Evolutionary conservation across 1,140 invertebrate genomes (phyloP).

Genomic region (Thaumetopoea pityocampa): DNA sequence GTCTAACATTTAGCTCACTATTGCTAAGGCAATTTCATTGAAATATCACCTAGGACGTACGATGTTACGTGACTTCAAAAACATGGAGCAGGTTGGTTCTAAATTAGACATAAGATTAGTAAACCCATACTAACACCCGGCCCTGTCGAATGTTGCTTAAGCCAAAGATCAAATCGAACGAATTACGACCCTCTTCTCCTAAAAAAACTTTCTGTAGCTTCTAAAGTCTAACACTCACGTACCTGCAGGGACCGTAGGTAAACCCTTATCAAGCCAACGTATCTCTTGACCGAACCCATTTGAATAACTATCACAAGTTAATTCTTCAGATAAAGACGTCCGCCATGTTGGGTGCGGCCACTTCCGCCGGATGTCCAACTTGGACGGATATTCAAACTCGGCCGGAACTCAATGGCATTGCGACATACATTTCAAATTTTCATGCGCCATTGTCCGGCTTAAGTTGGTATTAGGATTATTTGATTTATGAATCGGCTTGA

Average conservation of each 20-base stretch:
- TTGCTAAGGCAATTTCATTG: too few species aligned
- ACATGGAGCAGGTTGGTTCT: too few species aligned
- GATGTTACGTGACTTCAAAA: too few species aligned
- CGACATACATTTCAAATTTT: conserved; percentile 73
- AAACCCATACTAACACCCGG: too few species aligned
- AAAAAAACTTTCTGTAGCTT: too few species aligned
- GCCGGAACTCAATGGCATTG: conserved; percentile 64
- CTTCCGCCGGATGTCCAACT: conserved; percentile 67
- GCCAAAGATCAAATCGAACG: too few species aligned
- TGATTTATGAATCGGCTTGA: conserved; percentile 2
- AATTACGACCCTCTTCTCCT: too few species aligned
- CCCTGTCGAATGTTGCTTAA: too few species aligned
- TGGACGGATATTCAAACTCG: conserved; percentile 70
- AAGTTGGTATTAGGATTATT: conserved; percentile 2
- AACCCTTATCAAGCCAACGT: conserved; percentile 14
- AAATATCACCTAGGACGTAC: too few species aligned
- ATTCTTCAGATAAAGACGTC: conserved; percentile 71
- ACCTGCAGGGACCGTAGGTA: conserved; percentile 4
- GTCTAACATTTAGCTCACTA: too few species aligned
- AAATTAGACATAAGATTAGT: too few species aligned
- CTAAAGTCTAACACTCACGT: too few species aligned
- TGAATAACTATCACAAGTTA: conserved; percentile 70
- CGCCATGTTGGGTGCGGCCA: conserved; percentile 57
- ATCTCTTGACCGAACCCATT: conserved; percentile 39
- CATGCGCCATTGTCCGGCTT: conserved; percentile 48